Evolutionary conservation across 2,113 vertebrate species (phyloP), one percentile per base, ranked within the genome.

Genomic region (Scortum barcoo): DNA sequence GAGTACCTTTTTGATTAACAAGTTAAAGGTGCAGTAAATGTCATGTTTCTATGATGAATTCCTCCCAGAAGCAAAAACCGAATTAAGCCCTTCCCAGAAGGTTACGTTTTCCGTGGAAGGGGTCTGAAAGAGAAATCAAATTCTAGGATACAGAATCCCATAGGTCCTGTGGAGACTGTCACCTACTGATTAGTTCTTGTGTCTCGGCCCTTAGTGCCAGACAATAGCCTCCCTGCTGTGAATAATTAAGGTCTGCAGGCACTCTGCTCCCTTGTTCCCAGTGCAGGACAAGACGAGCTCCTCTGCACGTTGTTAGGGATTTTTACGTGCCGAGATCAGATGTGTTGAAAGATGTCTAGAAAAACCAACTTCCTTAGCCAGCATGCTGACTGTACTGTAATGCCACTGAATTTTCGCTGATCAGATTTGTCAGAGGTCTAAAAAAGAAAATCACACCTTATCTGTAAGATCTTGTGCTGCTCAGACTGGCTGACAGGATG

Each of bases 121-220:
- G 56, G 80, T 80, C 87, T 76, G 50, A 68, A 91, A 83, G 71
- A 84, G 33, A 90, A 87, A 85, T 92, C 76, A 57, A 72, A 86
- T 79, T 83, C 73, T 56, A 62, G 57, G 68, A 68, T 80, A 68
- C 36, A 56, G 58, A 73, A 67, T 91, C 86, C 85, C 80, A 69
- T 1, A 63, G 54, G 67, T 85, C 50, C 82, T 42, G 28, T 19
- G 24, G 57, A 73, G 70, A 75, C 67, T 89, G 86, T 86, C 91
- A 87, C 91, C 83, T 79, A 65, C 80, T 89, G 84, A 90, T 90
- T 87, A 85, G 85, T 75, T 86, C 57, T 62, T 72, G 72, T 83
- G 63, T 84, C 30, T 86, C 48, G 50, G 58, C 82, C 83, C 79
- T 85, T 26, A 66, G 80, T 36, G 80, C 66, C 67, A 87, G 87